These are phyloP conservation scores for Ianthella basta DNA, from an alignment of 37 sponge, comb jelly and placozoan genomes.

Conservation along the genomic window DNA sequence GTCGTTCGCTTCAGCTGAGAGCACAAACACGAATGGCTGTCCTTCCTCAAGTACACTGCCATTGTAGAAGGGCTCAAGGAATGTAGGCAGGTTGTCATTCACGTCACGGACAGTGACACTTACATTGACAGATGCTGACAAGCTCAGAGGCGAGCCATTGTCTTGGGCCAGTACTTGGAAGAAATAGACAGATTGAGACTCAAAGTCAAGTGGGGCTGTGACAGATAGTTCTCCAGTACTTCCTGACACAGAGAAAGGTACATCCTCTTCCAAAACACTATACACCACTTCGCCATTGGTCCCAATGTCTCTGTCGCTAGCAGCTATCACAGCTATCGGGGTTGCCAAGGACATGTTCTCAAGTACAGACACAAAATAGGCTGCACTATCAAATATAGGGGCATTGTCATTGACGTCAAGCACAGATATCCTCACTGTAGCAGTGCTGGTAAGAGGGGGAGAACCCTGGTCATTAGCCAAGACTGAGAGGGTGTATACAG, in stretches of 20 bases:
- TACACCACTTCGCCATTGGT: slow-evolving; percentile 52
- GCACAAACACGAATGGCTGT: not conserved
- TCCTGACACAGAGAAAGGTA: slow-evolving; percentile 37
- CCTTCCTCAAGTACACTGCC: slow-evolving; percentile 25
- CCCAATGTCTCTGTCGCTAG: slow-evolving; percentile 61
- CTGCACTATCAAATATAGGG: slow-evolving; percentile 29
- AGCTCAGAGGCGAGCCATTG: slow-evolving; percentile 41
- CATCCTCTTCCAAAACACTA: not conserved
- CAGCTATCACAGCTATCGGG: slow-evolving; percentile 36
- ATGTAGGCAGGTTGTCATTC: slow-evolving; percentile 75
- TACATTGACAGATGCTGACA: slow-evolving; percentile 38
- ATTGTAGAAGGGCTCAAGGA: slow-evolving; percentile 41
- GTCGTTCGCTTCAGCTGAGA: slow-evolving; percentile 51
- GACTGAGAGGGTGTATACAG: slow-evolving; percentile 39
- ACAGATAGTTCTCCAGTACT: slow-evolving; percentile 51
- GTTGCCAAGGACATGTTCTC: slow-evolving; percentile 31
- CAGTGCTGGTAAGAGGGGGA: slow-evolving; percentile 37
- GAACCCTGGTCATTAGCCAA: slow-evolving; percentile 52
- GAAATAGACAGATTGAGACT: slow-evolving; percentile 39
- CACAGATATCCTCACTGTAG: slow-evolving; percentile 37
- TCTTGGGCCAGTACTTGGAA: slow-evolving; percentile 71
- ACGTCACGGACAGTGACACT: slow-evolving; percentile 57
- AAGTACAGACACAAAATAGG: slow-evolving; percentile 24
- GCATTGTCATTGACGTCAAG: slow-evolving; percentile 45
- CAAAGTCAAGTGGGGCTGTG: slow-evolving; percentile 46